A percentile compares a stretch with the other conserved stretches of the same genome.
These are phyloP conservation scores for Thaleichthys pacificus DNA, from an alignment of 2,797 vertebrate genomes.

Conservation along the genomic window DNA sequence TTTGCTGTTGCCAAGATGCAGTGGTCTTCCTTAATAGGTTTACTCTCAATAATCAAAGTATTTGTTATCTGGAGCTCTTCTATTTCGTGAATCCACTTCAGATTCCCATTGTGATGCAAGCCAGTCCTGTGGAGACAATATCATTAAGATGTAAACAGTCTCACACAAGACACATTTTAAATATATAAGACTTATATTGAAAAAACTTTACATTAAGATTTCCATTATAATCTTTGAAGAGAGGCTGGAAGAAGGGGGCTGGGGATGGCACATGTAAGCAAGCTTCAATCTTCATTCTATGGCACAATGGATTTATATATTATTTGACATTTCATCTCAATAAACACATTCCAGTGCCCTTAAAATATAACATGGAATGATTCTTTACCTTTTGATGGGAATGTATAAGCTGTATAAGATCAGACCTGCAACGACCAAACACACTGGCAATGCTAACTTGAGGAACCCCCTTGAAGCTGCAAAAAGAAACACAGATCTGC, in stretches of 20 bases:
- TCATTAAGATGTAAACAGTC: not conserved
- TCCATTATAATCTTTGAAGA: conserved; percentile 52
- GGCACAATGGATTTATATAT: not conserved
- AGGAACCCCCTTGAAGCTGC: conserved; percentile 13
- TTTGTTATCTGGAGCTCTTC: conserved; percentile 36
- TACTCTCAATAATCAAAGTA: conserved; percentile 34
- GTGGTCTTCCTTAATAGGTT: conserved; percentile 21
- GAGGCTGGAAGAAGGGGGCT: conserved; percentile 58
- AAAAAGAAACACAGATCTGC: conserved; percentile 2
- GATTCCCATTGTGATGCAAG: conserved; percentile 33
- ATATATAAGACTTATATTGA: not conserved
- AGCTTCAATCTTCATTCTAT: conserved; percentile 60
- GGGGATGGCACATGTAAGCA: conserved; percentile 54
- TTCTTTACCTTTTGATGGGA: conserved; percentile 47
- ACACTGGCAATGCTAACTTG: conserved; percentile 40
- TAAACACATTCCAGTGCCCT: not conserved
- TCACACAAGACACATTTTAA: not conserved
- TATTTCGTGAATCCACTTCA: conserved; percentile 6
- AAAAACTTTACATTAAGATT: conserved; percentile 52
- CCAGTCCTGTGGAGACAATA: conserved; percentile 55
- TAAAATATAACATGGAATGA: too few relatives aligned
- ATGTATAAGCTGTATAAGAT: conserved; percentile 26
- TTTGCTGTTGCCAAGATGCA: not conserved
- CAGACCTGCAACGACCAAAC: conserved; percentile 32
- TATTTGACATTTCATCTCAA: not conserved